phyloP scores from a whole-genome alignment of 2,113 vertebrate genomes.

The Lycocorax pyrrhopterus region DNA sequence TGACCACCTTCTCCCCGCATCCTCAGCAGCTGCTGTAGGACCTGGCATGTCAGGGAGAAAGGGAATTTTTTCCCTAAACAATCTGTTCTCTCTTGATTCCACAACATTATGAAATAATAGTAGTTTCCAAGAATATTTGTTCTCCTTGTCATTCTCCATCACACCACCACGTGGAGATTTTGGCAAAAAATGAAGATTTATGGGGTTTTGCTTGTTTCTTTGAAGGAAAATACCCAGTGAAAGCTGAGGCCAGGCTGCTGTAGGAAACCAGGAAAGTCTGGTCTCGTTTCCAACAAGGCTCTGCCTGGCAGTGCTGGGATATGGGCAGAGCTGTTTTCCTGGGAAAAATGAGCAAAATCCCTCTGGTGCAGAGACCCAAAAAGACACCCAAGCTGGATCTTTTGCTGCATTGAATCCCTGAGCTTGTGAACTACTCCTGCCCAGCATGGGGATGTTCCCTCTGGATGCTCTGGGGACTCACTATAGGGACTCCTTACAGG shows the following conservation, averaged over 20 bases:
- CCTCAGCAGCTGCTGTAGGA: constrained; percentile 8
- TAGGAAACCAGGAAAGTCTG: not conserved
- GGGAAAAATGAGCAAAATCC: not conserved
- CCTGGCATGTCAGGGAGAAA: constrained; percentile 4
- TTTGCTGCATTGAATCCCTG: not conserved
- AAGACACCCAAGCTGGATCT: not conserved
- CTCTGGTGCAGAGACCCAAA: not conserved
- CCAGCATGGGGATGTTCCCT: not conserved
- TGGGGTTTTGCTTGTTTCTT: not conserved
- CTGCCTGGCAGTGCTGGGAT: not conserved
- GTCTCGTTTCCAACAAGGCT: too few species aligned
- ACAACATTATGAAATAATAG: not conserved
- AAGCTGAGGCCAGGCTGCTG: not conserved
- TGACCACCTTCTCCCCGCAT: not conserved
- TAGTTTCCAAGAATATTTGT: not conserved
- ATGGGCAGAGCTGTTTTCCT: not conserved
- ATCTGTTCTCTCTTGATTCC: not conserved
- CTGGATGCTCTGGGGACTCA: not conserved
- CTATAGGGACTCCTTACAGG: accelerated
- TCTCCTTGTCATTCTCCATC: not conserved
- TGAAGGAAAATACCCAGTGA: not conserved
- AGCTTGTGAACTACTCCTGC: not conserved
- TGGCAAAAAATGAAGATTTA: not conserved
- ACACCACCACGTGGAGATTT: not conserved
- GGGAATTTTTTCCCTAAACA: not conserved